Conservation (phyloP, 2,888 invertebrate species). For the Mythimna ferrago region DNA sequence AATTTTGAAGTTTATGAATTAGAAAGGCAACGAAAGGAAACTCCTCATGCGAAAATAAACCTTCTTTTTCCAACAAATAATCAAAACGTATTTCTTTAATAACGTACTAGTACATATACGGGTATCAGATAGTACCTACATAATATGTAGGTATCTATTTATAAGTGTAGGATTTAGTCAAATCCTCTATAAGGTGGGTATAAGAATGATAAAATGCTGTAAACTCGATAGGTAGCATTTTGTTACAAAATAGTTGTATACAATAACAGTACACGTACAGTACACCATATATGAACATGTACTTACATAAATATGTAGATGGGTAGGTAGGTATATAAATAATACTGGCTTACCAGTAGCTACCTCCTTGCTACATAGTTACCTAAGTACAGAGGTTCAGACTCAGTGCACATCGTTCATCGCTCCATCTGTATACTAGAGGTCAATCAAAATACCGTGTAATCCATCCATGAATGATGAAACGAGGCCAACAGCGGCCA, state of each 20-base stretch:
- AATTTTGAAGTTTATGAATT: too few relatives aligned
- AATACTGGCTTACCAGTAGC: not conserved
- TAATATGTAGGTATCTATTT: too few relatives aligned
- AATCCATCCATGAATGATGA: slow-evolving; percentile 35
- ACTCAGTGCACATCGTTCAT: slow-evolving; percentile 25
- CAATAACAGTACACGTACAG: not conserved
- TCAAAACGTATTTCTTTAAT: too few relatives aligned
- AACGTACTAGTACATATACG: too few relatives aligned
- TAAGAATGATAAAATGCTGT: not conserved
- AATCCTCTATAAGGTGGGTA: not conserved
- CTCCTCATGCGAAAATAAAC: too few relatives aligned
- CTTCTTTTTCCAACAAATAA: too few relatives aligned
- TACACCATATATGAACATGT: not conserved
- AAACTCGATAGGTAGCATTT: not conserved
- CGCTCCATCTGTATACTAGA: slow-evolving; percentile 30
- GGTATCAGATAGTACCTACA: too few relatives aligned
- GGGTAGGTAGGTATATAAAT: not conserved
- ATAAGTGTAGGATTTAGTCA: not conserved
- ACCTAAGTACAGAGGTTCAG: not conserved
- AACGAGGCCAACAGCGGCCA: slow-evolving; percentile 49
- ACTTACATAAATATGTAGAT: not conserved
- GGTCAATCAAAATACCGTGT: slow-evolving; percentile 26
- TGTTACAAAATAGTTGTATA: not conserved
- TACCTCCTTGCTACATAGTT: not conserved
- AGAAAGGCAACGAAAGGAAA: too few relatives aligned